Conservation (phyloP, 2,888 invertebrate genomes). For the Amphimallon solstitiale region DNA sequence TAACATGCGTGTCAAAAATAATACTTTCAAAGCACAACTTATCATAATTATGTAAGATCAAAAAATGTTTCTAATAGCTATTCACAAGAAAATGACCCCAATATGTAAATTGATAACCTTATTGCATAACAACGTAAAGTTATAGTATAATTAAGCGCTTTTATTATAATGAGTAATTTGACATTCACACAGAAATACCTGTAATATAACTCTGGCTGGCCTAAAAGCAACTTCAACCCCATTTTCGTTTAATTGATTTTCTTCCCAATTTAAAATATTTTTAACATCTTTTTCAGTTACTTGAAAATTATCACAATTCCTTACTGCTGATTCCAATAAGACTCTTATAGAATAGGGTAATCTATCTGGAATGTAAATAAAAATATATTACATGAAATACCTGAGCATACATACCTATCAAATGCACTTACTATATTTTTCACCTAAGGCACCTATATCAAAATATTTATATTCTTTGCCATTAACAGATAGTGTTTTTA, state of each 20-base stretch:
- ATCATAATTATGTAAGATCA: too few species aligned
- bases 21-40: too few species aligned
- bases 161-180: neutral
- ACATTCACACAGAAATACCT: conserved; percentile 69
- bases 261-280: conserved; percentile 89
- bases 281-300: conserved; percentile 86
- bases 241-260: conserved; percentile 72
- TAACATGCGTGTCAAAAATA: too few species aligned
- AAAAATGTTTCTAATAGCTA: neutral
- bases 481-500: conserved; percentile 70
- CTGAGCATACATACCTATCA: too few species aligned
- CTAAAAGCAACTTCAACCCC: conserved; percentile 95
- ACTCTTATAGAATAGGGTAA: conserved; percentile 94
- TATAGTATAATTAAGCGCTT: neutral
- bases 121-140: conserved; percentile 15
- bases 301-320: conserved; percentile 97
- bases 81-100: conserved; percentile 3
- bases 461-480: conserved; percentile 80
- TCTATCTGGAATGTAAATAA: conserved; percentile 67
- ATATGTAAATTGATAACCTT: conserved; percentile 21
- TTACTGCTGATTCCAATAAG: conserved; percentile 92
- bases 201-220: conserved; percentile 94
- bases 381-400: conserved; percentile 21
- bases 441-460: conserved; percentile 78
- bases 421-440: conserved; percentile 80